These are phyloP conservation scores for Danio choprae DNA, from an alignment of 2,797 vertebrate genomes.

Conservation along the genomic window DNA sequence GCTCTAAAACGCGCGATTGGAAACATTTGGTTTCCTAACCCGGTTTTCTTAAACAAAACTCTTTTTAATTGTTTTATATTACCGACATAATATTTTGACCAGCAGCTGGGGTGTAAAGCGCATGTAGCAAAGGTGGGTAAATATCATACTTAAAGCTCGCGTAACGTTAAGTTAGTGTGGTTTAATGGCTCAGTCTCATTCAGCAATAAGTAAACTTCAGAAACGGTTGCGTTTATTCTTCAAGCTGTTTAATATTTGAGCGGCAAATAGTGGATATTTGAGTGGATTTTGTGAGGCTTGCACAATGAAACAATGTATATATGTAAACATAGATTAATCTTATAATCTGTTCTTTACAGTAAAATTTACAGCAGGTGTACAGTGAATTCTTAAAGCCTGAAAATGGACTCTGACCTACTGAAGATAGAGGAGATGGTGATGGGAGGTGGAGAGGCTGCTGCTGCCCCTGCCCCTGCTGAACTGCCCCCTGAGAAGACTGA, in stretches of 20 bases:
- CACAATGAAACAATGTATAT: not conserved
- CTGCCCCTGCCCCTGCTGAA: slow-evolving; percentile 64
- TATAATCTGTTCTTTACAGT: not conserved
- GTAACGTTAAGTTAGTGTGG: not conserved
- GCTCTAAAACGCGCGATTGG: slow-evolving; percentile 43
- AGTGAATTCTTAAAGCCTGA: slow-evolving; percentile 41
- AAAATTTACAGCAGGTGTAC: slow-evolving; percentile 9
- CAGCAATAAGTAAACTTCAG: not conserved
- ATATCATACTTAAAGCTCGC: not conserved
- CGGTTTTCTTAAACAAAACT: not conserved
- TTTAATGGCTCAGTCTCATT: not conserved
- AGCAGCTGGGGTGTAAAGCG: not conserved
- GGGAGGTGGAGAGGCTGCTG: slow-evolving; percentile 73
- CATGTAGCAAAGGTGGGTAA: not conserved
- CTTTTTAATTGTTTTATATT: not conserved
- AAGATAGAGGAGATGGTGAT: slow-evolving; percentile 83
- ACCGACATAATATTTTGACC: not conserved
- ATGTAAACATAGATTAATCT: not conserved
- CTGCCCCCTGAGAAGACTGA: slow-evolving; percentile 68
- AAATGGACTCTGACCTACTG: slow-evolving; percentile 81
- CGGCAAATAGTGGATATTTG: not conserved
- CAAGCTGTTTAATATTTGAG: not conserved
- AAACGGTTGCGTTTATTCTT: not conserved
- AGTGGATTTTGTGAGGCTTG: not conserved
- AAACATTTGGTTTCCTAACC: not conserved